Evolutionary conservation across 1,140 invertebrate species (phyloP).

Genomic region (Scaptomyza montana): DNA sequence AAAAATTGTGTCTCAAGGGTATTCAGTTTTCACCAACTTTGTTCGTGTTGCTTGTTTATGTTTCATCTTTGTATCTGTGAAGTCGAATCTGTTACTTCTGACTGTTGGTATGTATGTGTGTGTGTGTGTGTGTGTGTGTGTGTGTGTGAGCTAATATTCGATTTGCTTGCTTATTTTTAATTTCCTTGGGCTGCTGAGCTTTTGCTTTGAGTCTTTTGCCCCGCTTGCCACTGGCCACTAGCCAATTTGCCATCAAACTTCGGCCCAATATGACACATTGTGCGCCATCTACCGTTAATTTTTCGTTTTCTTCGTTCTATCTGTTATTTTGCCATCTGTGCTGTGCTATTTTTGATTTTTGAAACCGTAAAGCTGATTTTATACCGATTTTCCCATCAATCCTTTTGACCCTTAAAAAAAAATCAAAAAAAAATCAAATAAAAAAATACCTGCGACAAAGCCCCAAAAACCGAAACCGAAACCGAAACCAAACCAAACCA

Average conservation of each 20-base stretch:
- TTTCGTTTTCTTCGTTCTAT: constrained; percentile 11
- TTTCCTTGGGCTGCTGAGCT: constrained; percentile 52
- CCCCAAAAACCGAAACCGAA: constrained; percentile 10
- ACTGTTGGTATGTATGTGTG: no score
- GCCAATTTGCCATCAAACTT: constrained; percentile 4
- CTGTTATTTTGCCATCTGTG: constrained; percentile 4
- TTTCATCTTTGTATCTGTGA: constrained; percentile 11
- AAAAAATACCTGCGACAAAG: not conserved
- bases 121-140: constrained; percentile 22
- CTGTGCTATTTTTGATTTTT: constrained; percentile 22
- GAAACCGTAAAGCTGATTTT: constrained; percentile 58
- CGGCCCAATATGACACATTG: constrained; percentile 56
- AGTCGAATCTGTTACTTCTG: constrained; percentile 35
- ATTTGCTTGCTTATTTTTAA: constrained; percentile 79
- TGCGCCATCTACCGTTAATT: constrained; percentile 13
- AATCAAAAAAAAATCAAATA: no score
- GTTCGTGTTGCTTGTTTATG: not conserved
- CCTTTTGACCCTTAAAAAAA: constrained; percentile 20
- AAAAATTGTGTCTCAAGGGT: not conserved
- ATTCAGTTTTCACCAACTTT: not conserved
- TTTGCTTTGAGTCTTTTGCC: constrained; percentile 5
- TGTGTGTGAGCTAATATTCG: constrained; percentile 68
- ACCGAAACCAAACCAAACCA: constrained; percentile 15
- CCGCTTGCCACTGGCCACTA: not conserved
- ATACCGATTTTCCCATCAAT: constrained; percentile 58